Conservation (phyloP, 2,797 vertebrate genomes). For the Pangasius djambal region DNA sequence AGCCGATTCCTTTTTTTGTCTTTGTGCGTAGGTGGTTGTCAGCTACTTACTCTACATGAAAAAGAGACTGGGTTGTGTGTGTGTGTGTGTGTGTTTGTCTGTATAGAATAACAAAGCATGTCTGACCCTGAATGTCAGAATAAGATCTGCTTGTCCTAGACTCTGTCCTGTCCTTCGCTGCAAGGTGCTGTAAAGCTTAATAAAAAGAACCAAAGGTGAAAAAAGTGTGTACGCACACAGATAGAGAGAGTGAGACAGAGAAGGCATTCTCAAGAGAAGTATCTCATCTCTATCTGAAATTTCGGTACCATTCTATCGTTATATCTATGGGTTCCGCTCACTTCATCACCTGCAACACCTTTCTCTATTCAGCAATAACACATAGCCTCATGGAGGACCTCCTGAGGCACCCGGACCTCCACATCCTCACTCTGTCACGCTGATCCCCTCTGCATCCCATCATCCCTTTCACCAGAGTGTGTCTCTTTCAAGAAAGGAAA, state of each 20-base stretch:
- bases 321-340: neutral
- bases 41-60: conserved; percentile 5
- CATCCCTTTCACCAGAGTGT: conserved; percentile 12
- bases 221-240: neutral
- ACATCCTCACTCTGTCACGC: conserved; percentile 37
- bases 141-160: conserved; percentile 29
- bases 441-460: conserved; percentile 3
- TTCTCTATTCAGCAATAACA: neutral
- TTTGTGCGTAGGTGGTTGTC: conserved; percentile 2
- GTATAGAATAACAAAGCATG: conserved; percentile 34
- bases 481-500: conserved; percentile 36
- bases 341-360: neutral
- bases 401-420: conserved; percentile 51
- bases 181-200: conserved; percentile 23
- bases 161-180: conserved; percentile 31
- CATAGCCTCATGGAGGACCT: conserved; percentile 4
- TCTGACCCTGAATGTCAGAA: conserved; percentile 38
- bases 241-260: neutral
- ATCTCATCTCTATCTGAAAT: neutral
- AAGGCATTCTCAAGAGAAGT: conserved; percentile 27
- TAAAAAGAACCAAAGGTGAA: conserved; percentile 22
- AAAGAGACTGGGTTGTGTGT: conserved; percentile 14
- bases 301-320: neutral
- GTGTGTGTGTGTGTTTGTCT: conserved; percentile 33
- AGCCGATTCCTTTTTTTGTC: neutral